Evolutionary conservation across 2,888 invertebrate genomes (phyloP).

Genomic region (Ophion costatus): DNA sequence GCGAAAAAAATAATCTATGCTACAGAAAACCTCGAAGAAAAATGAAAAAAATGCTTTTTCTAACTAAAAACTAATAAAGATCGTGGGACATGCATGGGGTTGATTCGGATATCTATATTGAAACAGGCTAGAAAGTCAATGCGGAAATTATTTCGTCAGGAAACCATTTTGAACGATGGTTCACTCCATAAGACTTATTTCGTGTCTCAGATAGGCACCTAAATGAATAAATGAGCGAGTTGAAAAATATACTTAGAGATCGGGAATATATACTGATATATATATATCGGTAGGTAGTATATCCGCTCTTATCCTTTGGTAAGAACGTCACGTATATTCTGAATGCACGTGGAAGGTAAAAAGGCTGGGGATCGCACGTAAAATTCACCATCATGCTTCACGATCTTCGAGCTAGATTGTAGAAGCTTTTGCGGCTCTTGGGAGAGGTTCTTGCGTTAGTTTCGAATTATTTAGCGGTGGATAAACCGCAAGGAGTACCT

Average conservation of each 20-base stretch:
- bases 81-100: too few relatives aligned
- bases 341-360: slow-evolving; percentile 28
- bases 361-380: slow-evolving; percentile 48
- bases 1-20: too few relatives aligned
- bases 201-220: too few relatives aligned
- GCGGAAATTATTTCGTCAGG: too few relatives aligned
- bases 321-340: slow-evolving; percentile 37
- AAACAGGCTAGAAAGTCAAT: too few relatives aligned
- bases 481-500: slow-evolving; percentile 73
- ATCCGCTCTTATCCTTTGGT: background rate
- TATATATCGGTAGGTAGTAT: background rate
- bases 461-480: slow-evolving; percentile 78
- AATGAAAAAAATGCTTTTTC: too few relatives aligned
- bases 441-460: slow-evolving; percentile 68
- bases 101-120: too few relatives aligned
- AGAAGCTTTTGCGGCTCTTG: slow-evolving; percentile 62
- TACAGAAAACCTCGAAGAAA: too few relatives aligned
- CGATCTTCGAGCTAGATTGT: slow-evolving; percentile 56
- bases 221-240: too few relatives aligned
- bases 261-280: background rate
- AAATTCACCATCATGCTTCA: slow-evolving; percentile 50
- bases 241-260: background rate
- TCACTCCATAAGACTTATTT: too few relatives aligned
- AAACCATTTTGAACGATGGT: too few relatives aligned
- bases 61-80: too few relatives aligned